Evolutionary conservation across 2,888 invertebrate genomes (phyloP).

Genomic region (Andrena chrysosceles): DNA sequence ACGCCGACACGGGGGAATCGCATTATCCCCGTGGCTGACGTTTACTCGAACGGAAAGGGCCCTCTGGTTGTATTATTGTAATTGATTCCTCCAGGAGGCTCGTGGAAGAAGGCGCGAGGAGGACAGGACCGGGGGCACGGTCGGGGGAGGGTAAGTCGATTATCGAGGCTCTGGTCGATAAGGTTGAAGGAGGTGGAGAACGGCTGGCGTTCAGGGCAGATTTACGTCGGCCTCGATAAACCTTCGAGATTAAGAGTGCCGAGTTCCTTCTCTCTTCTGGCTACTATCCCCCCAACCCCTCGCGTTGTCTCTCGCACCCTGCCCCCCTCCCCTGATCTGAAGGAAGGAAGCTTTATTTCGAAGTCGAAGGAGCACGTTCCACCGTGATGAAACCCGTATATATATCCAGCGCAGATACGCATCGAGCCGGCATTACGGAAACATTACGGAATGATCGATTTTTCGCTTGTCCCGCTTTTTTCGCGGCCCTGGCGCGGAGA

Average conservation of each 20-base stretch:
- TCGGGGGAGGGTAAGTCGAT: constrained; percentile 69
- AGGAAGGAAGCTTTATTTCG: constrained; percentile 63
- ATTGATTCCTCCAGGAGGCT: constrained; percentile 66
- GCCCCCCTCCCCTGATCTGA: not conserved
- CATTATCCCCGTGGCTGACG: constrained; percentile 60
- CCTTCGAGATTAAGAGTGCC: constrained; percentile 80
- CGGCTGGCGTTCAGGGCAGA: constrained; percentile 77
- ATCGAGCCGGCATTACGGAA: constrained; percentile 66
- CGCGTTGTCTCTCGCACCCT: not conserved
- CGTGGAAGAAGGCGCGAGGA: constrained; percentile 38
- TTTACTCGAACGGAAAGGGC: constrained; percentile 62
- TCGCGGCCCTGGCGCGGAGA: not conserved
- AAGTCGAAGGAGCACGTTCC: constrained; percentile 63
- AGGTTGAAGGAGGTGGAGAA: constrained; percentile 65
- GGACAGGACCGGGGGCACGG: constrained; percentile 33
- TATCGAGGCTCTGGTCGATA: constrained; percentile 75
- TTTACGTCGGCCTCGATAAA: constrained; percentile 82
- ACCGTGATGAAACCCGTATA: constrained; percentile 62
- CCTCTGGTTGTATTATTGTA: constrained; percentile 69
- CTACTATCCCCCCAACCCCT: constrained; percentile 5
- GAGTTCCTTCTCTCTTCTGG: constrained; percentile 62
- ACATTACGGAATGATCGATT: constrained; percentile 70
- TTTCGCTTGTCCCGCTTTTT: constrained; percentile 19
- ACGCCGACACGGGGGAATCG: constrained; percentile 50
- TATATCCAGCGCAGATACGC: constrained; percentile 65